Percentiles rank a stretch among this genome's conserved stretches.
phyloP scores from a whole-genome alignment of 2,113 vertebrate species.

The Nymphicus hollandicus region DNA sequence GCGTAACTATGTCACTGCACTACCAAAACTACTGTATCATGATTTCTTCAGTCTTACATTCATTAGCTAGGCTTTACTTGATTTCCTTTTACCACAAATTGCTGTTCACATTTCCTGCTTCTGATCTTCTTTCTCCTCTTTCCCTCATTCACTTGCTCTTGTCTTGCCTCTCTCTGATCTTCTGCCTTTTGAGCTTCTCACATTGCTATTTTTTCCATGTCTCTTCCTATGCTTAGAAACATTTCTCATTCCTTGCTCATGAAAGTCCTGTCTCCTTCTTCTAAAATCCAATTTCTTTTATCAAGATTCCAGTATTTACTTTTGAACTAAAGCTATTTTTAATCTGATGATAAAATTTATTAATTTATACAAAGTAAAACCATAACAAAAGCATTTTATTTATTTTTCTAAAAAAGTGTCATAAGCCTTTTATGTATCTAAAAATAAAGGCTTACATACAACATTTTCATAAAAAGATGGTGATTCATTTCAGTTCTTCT shows the following conservation, averaged over 20 bases:
- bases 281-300: not conserved
- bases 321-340: not conserved
- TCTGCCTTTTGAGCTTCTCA: constrained; percentile 2
- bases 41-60: not conserved
- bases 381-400: not conserved
- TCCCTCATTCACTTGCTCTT: not conserved
- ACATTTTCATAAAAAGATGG: not conserved
- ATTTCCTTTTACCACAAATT: constrained; percentile 20
- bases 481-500: not conserved
- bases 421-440: not conserved
- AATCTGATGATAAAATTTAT: not conserved
- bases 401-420: not conserved
- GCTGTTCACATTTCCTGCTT: constrained; percentile 12
- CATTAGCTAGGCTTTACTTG: not conserved
- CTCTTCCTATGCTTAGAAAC: not conserved
- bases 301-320: not conserved
- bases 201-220: constrained; percentile 3
- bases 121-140: not conserved
- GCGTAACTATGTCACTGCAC: not conserved
- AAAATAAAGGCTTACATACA: not conserved
- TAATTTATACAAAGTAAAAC: not conserved
- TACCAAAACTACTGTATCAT: not conserved
- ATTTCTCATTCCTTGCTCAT: not conserved
- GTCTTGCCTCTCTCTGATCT: constrained; percentile 17
- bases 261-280: not conserved